Evolutionary conservation across 2,113 vertebrate species (phyloP).

Genomic region (Ceuthmochares aereus): DNA sequence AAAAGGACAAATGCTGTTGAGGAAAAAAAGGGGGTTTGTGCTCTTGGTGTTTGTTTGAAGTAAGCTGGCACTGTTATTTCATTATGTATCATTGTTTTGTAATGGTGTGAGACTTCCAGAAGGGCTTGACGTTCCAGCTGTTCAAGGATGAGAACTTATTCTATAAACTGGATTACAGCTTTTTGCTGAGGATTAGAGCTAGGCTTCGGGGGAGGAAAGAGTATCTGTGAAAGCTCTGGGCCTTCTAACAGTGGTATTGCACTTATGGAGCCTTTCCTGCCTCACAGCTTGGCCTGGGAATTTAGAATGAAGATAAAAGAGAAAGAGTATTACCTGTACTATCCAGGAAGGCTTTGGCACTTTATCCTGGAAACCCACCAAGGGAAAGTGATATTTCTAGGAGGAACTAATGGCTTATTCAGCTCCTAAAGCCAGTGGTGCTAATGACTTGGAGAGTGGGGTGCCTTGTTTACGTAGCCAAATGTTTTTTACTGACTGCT

Average conservation of each 20-base stretch:
- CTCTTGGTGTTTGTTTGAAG: neutral
- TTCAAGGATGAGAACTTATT: neutral
- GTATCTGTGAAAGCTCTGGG: neutral
- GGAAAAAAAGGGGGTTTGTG: neutral
- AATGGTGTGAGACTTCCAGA: neutral
- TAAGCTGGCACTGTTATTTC: neutral
- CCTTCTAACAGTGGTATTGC: neutral
- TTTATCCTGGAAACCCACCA: neutral
- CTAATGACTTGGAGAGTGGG: neutral
- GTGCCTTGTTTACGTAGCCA: neutral
- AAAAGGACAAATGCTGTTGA: neutral
- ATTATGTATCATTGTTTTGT: neutral
- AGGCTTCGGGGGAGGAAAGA: neutral
- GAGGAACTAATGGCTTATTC: neutral
- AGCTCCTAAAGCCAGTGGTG: neutral
- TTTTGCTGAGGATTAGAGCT: neutral
- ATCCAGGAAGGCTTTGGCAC: conserved; percentile 15
- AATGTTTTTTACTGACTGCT: neutral
- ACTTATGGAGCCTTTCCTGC: neutral
- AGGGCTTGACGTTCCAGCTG: neutral
- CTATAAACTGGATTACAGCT: neutral
- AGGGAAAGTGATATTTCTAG: conserved; percentile 15
- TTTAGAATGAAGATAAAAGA: conserved; percentile 34
- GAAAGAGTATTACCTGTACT: conserved; percentile 31
- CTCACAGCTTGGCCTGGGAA: neutral